Conservation (phyloP, 2,113 vertebrate genomes). For the Clupea harengus region DNA sequence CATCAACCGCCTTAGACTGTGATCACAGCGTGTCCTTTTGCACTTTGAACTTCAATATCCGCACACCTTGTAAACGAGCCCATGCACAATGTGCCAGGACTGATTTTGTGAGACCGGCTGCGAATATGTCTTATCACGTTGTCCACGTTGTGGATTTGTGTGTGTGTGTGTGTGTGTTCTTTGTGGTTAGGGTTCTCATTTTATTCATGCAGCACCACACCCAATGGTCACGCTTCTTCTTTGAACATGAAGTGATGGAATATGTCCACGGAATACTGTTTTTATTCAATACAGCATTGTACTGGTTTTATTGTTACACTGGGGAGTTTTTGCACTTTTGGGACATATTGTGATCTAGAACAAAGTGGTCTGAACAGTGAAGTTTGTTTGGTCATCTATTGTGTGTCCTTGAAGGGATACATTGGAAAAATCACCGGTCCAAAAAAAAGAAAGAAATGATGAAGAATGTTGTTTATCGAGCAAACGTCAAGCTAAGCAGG, state of each 20-base stretch:
- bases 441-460: not conserved
- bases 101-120: not conserved
- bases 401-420: constrained; percentile 15
- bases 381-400: constrained; percentile 19
- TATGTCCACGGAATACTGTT: not conserved
- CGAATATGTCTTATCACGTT: not conserved
- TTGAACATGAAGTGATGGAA: constrained; percentile 2
- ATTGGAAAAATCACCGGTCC: constrained; percentile 14
- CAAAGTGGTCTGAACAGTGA: constrained; percentile 14
- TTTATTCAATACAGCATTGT: not conserved
- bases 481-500: constrained; percentile 16
- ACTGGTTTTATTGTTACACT: not conserved
- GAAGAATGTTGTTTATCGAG: constrained; percentile 10
- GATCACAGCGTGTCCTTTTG: constrained; percentile 34
- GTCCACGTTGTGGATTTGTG: not conserved
- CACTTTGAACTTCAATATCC: constrained; percentile 25
- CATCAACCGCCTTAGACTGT: constrained; percentile 65
- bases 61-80: not conserved
- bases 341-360: constrained; percentile 19
- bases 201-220: constrained; percentile 6
- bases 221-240: not conserved
- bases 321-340: not conserved
- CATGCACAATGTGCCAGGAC: not conserved
- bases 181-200: constrained; percentile 21
- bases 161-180: not conserved